These are phyloP conservation scores for Macroramphosus scolopax DNA, from an alignment of 2,797 vertebrate genomes.

Conservation along the genomic window DNA sequence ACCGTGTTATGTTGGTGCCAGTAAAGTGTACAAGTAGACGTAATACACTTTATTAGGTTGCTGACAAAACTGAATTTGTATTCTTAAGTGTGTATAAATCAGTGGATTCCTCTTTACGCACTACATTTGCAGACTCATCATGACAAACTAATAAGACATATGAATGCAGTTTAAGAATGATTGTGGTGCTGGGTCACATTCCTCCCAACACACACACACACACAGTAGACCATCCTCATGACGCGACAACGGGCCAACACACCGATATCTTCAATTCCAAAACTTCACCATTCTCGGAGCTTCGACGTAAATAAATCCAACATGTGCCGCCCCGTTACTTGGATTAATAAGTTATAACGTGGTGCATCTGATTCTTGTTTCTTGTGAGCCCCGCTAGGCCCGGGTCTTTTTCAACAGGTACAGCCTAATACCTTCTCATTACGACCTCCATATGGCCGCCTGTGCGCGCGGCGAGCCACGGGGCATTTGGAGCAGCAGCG, in stretches of 20 bases:
- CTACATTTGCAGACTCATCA: too few species aligned
- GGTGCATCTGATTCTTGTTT: conserved; percentile 65
- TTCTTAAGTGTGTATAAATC: too few species aligned
- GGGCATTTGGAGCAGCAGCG: conserved; percentile 45
- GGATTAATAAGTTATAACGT: conserved; percentile 58
- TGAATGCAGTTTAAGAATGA: too few species aligned
- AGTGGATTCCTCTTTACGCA: too few species aligned
- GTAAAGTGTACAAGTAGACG: too few species aligned
- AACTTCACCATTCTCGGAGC: not conserved
- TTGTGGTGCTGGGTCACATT: too few species aligned
- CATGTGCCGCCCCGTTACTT: conserved; percentile 46
- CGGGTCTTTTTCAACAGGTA: conserved; percentile 67
- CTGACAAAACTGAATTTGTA: too few species aligned
- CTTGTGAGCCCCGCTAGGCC: conserved; percentile 41
- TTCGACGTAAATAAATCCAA: conserved; percentile 33
- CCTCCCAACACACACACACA: conserved; percentile 3
- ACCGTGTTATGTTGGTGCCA: too few species aligned
- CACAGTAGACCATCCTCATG: not conserved
- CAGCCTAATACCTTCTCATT: conserved; percentile 62
- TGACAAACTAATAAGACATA: too few species aligned
- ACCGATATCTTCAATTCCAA: too few species aligned
- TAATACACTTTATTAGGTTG: too few species aligned
- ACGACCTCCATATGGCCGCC: conserved; percentile 66
- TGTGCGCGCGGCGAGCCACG: conserved; percentile 42
- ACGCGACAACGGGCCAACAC: too few species aligned